phyloP scores from a whole-genome alignment of 1,140 invertebrate genomes.

The Drosophila quadrilineata region DNA sequence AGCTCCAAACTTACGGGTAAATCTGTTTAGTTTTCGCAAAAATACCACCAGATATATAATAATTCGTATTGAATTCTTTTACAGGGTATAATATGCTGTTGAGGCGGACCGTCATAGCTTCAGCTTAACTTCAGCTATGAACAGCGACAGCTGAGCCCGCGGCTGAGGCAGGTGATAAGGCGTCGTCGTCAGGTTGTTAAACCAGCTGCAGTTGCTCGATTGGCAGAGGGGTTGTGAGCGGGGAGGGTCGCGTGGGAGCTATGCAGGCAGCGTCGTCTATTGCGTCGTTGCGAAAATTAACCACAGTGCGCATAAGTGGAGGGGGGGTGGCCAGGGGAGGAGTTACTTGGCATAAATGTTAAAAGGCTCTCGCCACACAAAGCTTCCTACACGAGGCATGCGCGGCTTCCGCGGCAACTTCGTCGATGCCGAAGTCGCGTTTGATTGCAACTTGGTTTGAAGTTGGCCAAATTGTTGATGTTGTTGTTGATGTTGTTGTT shows the following conservation, averaged over 20 bases:
- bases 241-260: slow-evolving; percentile 59
- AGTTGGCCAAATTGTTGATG: slow-evolving; percentile 45
- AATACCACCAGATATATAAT: too few species aligned
- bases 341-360: slow-evolving; percentile 52
- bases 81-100: too few species aligned
- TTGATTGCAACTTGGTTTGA: slow-evolving; percentile 32
- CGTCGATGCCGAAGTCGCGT: slow-evolving; percentile 28
- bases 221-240: slow-evolving; percentile 6
- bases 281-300: slow-evolving; percentile 74
- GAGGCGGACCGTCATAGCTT: too few species aligned
- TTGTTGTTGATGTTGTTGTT: slow-evolving; percentile 33
- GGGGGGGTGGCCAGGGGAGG: not conserved
- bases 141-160: not conserved
- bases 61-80: too few species aligned
- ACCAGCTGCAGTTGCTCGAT: slow-evolving; percentile 57
- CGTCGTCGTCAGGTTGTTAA: slow-evolving; percentile 59
- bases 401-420: slow-evolving; percentile 41
- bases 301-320: slow-evolving; percentile 39
- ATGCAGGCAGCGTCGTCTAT: slow-evolving; percentile 53
- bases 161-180: slow-evolving; percentile 61
- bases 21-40: too few species aligned
- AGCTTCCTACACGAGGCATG: slow-evolving; percentile 64
- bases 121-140: too few species aligned
- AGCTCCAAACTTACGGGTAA: too few species aligned
- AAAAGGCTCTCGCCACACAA: slow-evolving; percentile 57